phyloP scores from a whole-genome alignment of 2,797 vertebrate genomes.

The Rhinella marina region DNA sequence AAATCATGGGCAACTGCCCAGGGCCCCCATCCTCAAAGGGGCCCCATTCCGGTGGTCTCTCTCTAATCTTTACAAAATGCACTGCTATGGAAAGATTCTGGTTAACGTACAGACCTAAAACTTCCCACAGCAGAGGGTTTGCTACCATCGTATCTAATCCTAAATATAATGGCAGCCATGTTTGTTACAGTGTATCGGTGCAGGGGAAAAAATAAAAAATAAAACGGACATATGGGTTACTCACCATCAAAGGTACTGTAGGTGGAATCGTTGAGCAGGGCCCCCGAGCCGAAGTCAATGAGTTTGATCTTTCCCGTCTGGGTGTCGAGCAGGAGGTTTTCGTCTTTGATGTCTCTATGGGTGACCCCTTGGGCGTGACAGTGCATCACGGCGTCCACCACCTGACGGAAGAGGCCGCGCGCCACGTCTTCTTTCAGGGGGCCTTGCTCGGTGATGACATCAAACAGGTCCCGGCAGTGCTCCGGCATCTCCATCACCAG shows the following conservation, averaged over 20 bases:
- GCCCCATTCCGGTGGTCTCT: no score
- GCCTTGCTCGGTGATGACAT: constrained; percentile 67
- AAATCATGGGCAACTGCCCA: no score
- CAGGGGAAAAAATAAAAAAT: neutral
- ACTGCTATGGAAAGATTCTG: neutral
- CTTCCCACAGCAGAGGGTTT: neutral
- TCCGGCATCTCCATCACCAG: constrained; percentile 66
- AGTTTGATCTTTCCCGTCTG: constrained; percentile 63
- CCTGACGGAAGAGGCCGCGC: constrained; percentile 62
- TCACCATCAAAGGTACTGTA: constrained; percentile 69
- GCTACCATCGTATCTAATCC: neutral
- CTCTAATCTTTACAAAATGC: no score
- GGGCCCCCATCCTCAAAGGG: no score
- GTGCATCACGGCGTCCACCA: constrained; percentile 63
- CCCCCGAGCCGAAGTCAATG: constrained; percentile 68
- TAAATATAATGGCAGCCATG: neutral
- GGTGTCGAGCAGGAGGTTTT: constrained; percentile 67
- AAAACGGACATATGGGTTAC: neutral
- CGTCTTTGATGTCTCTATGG: constrained; percentile 68
- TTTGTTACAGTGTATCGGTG: constrained; percentile 8
- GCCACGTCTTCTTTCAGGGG: constrained; percentile 61
- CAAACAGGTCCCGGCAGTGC: constrained; percentile 65
- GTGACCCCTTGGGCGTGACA: constrained; percentile 65
- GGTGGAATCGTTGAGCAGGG: constrained; percentile 62
- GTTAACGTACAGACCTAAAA: neutral